A percentile compares a stretch with the other conserved stretches of the same genome.
These are phyloP conservation scores for Silurus glanis DNA, from an alignment of 2,113 vertebrate genomes.

Conservation along the genomic window DNA sequence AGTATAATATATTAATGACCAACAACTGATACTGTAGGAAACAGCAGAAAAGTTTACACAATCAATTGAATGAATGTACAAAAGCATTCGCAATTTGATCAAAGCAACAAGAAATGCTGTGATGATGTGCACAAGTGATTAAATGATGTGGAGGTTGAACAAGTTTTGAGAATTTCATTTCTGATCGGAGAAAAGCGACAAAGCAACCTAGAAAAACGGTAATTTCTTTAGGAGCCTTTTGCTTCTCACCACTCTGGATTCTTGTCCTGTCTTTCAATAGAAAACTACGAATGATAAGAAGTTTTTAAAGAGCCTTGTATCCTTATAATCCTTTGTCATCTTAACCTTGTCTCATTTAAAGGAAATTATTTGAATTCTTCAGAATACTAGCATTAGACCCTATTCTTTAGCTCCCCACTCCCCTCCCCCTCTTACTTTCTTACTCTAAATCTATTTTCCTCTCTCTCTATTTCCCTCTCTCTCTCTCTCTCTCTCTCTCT, in stretches of 20 bases:
- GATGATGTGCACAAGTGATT: no score
- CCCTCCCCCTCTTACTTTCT: not conserved
- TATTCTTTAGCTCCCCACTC: constrained; percentile 14
- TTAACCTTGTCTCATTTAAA: not conserved
- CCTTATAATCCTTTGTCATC: not conserved
- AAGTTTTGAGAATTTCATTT: no score
- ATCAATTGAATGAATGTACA: no score
- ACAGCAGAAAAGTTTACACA: no score
- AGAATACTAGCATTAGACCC: not conserved
- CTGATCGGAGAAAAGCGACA: no score
- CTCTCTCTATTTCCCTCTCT: constrained; percentile 18
- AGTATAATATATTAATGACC: no score
- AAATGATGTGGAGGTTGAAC: no score
- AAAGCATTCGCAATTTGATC: no score
- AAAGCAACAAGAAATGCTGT: no score
- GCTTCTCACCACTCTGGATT: not conserved
- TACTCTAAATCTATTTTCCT: not conserved
- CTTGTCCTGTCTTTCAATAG: not conserved
- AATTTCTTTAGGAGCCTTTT: not conserved
- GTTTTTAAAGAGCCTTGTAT: not conserved
- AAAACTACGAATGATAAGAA: not conserved
- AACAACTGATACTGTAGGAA: no score
- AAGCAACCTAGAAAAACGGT: no score
- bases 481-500: constrained; percentile 24
- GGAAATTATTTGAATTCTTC: not conserved